phyloP scores from a whole-genome alignment of 2,113 vertebrate genomes.

The Boulengerochromis microlepis region DNA sequence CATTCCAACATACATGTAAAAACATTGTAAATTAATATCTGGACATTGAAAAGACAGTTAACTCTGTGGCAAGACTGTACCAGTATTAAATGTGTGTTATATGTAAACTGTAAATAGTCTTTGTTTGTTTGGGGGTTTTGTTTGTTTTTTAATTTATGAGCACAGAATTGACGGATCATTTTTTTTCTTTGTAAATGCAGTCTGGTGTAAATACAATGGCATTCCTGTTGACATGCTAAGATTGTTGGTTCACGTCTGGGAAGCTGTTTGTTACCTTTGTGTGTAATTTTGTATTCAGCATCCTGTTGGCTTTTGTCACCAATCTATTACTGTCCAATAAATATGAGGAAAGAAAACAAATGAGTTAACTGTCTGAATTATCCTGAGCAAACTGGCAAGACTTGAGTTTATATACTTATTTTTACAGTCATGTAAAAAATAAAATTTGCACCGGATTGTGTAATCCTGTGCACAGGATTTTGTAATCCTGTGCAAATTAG shows the following conservation, averaged over 20 bases:
- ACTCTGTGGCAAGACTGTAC: background rate
- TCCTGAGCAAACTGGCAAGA: background rate
- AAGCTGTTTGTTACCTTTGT: background rate
- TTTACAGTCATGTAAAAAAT: background rate
- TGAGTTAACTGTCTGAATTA: background rate
- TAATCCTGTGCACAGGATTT: background rate
- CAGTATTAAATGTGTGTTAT: background rate
- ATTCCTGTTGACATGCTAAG: background rate
- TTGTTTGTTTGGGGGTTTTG: background rate
- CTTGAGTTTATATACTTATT: background rate
- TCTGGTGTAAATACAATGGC: background rate
- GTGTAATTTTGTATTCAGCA: conserved; percentile 18
- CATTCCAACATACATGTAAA: background rate
- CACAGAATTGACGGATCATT: background rate
- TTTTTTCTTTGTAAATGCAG: background rate
- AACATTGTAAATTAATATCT: background rate
- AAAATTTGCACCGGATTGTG: background rate
- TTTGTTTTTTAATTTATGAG: conserved; percentile 13
- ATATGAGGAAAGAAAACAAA: background rate
- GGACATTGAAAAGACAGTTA: background rate
- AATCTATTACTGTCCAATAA: conserved; percentile 40
- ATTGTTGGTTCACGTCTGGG: background rate
- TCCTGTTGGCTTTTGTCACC: conserved; percentile 2
- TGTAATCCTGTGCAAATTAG: background rate
- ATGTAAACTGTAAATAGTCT: conserved; percentile 12